Evolutionary conservation across 1,140 invertebrate species (phyloP).

Genomic region (Propsilocerus akamusi): DNA sequence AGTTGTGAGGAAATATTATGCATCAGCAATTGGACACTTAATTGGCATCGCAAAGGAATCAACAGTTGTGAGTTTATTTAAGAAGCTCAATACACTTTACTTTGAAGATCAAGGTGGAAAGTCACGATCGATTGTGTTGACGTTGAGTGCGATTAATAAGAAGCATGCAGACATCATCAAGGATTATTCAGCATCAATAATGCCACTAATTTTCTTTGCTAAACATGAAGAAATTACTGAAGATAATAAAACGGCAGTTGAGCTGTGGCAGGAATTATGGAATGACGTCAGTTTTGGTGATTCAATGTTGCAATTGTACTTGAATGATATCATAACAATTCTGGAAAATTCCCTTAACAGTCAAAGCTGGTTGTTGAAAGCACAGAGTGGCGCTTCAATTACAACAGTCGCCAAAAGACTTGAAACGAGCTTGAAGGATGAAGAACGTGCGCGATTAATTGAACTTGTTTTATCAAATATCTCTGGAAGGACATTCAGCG

Average conservation of each 20-base stretch:
- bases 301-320: slow-evolving; percentile 56
- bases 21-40: slow-evolving; percentile 67
- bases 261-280: slow-evolving; percentile 80
- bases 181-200: slow-evolving; percentile 51
- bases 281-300: slow-evolving; percentile 71
- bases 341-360: slow-evolving; percentile 52
- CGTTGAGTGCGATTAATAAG: slow-evolving; percentile 62
- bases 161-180: slow-evolving; percentile 69
- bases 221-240: slow-evolving; percentile 63
- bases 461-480: slow-evolving; percentile 47
- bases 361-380: slow-evolving; percentile 70
- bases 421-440: slow-evolving; percentile 39
- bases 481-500: slow-evolving; percentile 72
- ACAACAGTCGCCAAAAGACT: slow-evolving; percentile 59
- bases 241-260: slow-evolving; percentile 39
- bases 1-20: slow-evolving; percentile 64
- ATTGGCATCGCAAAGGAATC: slow-evolving; percentile 69
- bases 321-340: slow-evolving; percentile 50
- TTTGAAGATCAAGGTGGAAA: slow-evolving; percentile 50
- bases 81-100: slow-evolving; percentile 61
- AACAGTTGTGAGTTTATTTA: slow-evolving; percentile 70
- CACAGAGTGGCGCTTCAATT: slow-evolving; percentile 66
- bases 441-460: slow-evolving; percentile 43
- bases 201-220: slow-evolving; percentile 74
- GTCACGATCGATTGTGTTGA: slow-evolving; percentile 43